A percentile compares a stretch with the other conserved stretches of the same genome.
Evolutionary conservation across 2,797 vertebrate species (phyloP).

Genomic region (Neosilurus mollespiculum): DNA sequence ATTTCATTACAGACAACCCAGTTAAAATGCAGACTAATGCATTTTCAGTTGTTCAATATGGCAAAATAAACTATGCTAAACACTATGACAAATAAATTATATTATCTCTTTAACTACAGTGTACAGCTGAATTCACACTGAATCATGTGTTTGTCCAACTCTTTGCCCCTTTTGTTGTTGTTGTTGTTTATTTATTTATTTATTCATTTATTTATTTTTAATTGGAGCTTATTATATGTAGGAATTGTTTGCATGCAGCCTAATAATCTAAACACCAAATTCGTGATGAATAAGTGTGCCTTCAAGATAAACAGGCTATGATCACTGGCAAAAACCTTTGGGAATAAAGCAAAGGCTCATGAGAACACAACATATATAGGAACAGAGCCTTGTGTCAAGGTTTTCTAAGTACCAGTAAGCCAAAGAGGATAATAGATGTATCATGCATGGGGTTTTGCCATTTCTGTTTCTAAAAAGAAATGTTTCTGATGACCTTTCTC

Average conservation of each 20-base stretch:
- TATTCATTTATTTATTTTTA: no score
- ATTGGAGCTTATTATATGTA: neutral
- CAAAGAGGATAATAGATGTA: neutral
- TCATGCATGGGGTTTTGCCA: neutral
- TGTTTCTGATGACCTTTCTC: neutral
- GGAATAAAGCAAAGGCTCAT: neutral
- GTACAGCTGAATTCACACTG: no score
- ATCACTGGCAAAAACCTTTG: neutral
- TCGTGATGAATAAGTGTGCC: neutral
- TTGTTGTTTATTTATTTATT: no score
- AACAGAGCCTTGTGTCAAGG: neutral
- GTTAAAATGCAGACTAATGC: no score
- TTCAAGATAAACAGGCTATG: neutral
- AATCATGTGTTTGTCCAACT: no score
- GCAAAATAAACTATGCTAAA: no score
- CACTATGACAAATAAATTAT: no score
- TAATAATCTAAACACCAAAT: neutral
- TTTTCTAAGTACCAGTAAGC: neutral
- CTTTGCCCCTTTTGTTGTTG: no score
- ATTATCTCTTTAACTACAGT: no score
- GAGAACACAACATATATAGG: neutral
- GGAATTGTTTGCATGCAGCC: neutral
- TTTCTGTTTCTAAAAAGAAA: neutral
- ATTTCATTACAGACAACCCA: no score
- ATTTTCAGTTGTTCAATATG: no score